Evolutionary conservation across 2,888 invertebrate species (phyloP), one percentile per base, ranked within the genome.

Genomic region (Tineola bisselliella): DNA sequence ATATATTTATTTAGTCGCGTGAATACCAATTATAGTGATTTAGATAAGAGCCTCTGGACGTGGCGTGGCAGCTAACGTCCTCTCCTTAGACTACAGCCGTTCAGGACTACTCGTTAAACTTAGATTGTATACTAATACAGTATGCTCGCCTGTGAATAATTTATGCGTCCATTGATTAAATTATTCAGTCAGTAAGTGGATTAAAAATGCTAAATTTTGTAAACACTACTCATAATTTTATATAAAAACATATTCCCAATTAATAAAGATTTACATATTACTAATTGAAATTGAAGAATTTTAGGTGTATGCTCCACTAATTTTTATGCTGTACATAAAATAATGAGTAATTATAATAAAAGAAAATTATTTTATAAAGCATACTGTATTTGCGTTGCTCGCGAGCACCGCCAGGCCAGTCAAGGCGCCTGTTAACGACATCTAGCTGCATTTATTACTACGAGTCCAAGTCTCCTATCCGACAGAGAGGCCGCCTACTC

Each of bases 401-500:
- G 6, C 56, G 18, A 17, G 56, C 44, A 62, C 59, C 56, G 61
- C 59, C 56, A 59, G 15, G 61, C 38, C 15, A 56, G 60, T 61
- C 52, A 31, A 58, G 69, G 68, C 68, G 72, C 68, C 72, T 68
- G 68, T 68, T 72, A 74, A 73, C 70, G 70, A 72, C 70, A 66
- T 70, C 68, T 67, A 70, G 58, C 59, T 44, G 69, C 69, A 70
- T 74, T 75, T 71, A 73, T 74, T 72, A 66, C 15, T 15, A 44
- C 52, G 59, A 30, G 38, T 25, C 48, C 33, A 17, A 33, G 19
- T 54, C 58, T 54, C 58, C 19, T 25, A 25, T 2, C 48, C 48
- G 56, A 56, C 56, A 30, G 58, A 33, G 15, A 58, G 33, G 58
- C 58, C 58, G 58, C 58, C 58, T 33, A 58, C 58, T 58, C 33